phyloP scores from a whole-genome alignment of 2,113 vertebrate genomes.

The Macrotis lagotis region DNA sequence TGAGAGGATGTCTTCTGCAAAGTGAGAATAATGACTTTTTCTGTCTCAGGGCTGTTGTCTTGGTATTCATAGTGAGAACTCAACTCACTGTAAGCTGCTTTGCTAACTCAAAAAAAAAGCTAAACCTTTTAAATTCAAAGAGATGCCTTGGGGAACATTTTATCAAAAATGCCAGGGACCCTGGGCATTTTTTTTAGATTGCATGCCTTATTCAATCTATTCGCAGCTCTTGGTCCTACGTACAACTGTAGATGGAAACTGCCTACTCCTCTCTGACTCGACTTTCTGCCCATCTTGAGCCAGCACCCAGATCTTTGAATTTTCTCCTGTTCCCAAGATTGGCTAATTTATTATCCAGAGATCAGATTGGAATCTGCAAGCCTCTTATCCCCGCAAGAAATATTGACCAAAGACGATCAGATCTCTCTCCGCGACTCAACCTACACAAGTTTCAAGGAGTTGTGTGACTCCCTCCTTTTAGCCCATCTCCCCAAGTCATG shows the following conservation, averaged over 20 bases:
- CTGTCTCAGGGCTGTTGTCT: neutral
- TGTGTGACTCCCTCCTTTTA: conserved; percentile 46
- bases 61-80: no score
- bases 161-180: neutral
- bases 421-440: conserved; percentile 14
- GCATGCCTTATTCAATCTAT: neutral
- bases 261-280: neutral
- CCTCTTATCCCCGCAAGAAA: conserved; percentile 33
- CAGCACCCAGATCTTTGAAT: neutral
- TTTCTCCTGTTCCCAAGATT: neutral
- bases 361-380: neutral
- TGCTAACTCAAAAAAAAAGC: neutral
- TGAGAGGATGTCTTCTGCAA: neutral
- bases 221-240: neutral
- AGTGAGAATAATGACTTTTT: neutral
- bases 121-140: neutral
- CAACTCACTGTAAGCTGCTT: neutral
- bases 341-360: neutral
- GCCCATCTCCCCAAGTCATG: neutral
- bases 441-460: conserved; percentile 69
- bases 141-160: neutral
- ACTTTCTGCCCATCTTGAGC: neutral
- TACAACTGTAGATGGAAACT: neutral
- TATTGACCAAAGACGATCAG: neutral
- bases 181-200: neutral